phyloP scores from a whole-genome alignment of 1,140 invertebrate species.

The Lepidurus arcticus region DNA sequence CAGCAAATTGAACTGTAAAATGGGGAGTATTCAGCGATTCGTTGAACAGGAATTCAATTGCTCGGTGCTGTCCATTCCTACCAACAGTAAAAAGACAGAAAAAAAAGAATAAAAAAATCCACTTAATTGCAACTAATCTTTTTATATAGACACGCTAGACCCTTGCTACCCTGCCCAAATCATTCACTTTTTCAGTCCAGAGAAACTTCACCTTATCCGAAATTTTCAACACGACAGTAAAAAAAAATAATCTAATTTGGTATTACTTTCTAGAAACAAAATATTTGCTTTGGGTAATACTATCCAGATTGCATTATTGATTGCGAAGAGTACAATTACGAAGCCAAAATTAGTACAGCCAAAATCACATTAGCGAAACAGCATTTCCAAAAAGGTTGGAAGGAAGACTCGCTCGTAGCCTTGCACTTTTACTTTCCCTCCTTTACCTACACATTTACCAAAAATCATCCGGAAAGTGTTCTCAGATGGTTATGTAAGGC shows the following conservation, averaged over 20 bases:
- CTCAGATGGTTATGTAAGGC: constrained; percentile 32
- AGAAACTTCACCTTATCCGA: neutral
- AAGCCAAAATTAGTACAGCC: neutral
- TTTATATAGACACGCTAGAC: neutral
- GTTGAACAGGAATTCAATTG: constrained; percentile 29
- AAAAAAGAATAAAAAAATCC: no score
- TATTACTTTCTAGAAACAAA: neutral
- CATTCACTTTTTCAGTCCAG: constrained; percentile 2
- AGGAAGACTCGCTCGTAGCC: neutral
- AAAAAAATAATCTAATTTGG: neutral
- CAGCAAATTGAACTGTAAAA: constrained; percentile 31
- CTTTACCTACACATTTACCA: constrained; percentile 28
- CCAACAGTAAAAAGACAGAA: neutral
- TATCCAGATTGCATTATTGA: neutral
- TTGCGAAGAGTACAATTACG: neutral
- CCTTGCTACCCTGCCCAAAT: constrained; percentile 9
- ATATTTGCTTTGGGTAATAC: neutral
- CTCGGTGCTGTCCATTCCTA: constrained; percentile 24
- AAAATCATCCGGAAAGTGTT: constrained; percentile 34
- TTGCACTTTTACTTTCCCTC: constrained; percentile 31
- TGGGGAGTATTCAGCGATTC: constrained; percentile 16
- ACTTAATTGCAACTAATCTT: neutral
- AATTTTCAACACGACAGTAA: neutral
- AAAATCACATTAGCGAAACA: neutral
- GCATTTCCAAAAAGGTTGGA: constrained; percentile 2